Conservation (phyloP, 2,113 vertebrate species). For the Leuciscus idus region DNA sequence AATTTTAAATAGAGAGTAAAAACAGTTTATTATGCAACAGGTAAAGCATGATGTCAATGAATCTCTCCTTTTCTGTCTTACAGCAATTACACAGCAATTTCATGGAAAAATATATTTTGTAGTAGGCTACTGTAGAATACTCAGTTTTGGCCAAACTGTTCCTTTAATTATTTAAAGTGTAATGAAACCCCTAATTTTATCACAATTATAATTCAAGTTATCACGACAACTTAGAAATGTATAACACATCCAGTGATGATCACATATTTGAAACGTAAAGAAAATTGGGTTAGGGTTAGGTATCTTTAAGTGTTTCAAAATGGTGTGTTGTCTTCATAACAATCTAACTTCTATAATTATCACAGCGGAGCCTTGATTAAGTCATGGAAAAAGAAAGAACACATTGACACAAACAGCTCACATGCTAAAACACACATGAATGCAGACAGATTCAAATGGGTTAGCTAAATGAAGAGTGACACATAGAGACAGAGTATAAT, state of each 20-base stretch:
- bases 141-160: not conserved
- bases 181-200: too few species aligned
- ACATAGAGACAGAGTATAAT: conserved; percentile 1
- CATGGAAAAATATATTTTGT: too few species aligned
- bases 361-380: not conserved
- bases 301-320: not conserved
- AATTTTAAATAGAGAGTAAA: not conserved
- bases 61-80: not conserved
- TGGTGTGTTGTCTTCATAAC: not conserved
- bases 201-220: not conserved
- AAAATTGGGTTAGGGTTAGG: too few species aligned
- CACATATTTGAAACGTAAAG: too few species aligned
- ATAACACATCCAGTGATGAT: too few species aligned
- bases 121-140: too few species aligned
- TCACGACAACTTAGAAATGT: not conserved
- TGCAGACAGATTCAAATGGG: not conserved
- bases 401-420: not conserved
- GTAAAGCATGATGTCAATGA: not conserved
- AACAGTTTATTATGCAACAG: not conserved
- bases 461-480: conserved; percentile 9
- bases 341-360: not conserved
- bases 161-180: not conserved
- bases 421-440: not conserved
- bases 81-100: too few species aligned
- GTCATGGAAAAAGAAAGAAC: not conserved